Base-by-base conservation (phyloP, 1,140 invertebrate species). In the Fopius arisanus region DNA sequence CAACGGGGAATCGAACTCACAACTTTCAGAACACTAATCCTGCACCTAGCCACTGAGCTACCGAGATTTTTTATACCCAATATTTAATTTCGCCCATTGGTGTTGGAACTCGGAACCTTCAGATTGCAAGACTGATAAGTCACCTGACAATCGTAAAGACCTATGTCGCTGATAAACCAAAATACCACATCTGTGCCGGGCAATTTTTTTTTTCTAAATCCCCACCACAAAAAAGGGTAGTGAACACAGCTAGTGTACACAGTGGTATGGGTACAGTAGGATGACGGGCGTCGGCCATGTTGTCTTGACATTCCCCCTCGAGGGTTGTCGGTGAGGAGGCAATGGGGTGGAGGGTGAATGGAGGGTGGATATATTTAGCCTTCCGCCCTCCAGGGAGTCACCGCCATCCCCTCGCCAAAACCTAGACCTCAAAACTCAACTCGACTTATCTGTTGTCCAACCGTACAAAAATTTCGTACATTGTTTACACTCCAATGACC, bases 201-300 rank as follows among this genome's bases (percentile, higher is more conserved):
- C 51, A 29, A 6, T 6, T 54, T 54, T 54, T 54, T 54, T 54
- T 54, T 54, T 54, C n/a, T 54, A 54, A 54, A 19, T 31, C 29
- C 33, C n/a, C 14, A 65, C n/a, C 28, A 5, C 6, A 33, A 65
- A 33, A 65, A 62, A 26, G 54, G 26, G 26, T 78, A 80, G 81
- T 84, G 84, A 84, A 81, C 82, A 82, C 75, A 78, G 79, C 80
- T 80, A 84, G 80, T 85, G 82, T 84, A 83, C 78, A 87, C 82
- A 85, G 80, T 81, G 80, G 73, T 77, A 31, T 21, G 41, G 79
- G 73, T 76, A 77, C 73, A 81, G 78, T 82, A 76, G 85, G 84
- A 87, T 87, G 86, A 87, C 86, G 87, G 85, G 84, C 86, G 87
- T 88, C 87, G 86, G 87, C 87, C 87, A 88, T 88, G 87, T 87